Evolutionary conservation across 2,113 vertebrate species (phyloP).

Genomic region (Ursus arctos): DNA sequence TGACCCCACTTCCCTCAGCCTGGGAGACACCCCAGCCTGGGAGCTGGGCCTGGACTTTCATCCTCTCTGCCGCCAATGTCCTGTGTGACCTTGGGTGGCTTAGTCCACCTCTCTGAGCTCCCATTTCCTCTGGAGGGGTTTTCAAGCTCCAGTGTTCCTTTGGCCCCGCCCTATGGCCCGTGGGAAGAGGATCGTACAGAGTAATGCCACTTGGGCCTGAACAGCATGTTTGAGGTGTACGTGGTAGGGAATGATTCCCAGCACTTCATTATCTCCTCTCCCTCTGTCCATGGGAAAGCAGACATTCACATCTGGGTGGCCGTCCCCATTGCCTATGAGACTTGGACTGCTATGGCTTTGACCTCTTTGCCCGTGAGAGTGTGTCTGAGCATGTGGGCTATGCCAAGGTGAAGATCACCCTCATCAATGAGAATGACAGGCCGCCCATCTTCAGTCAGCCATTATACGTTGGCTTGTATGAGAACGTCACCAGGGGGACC

Average conservation of each 20-base stretch:
- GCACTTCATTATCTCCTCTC: slow-evolving; percentile 98
- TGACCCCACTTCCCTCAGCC: background rate
- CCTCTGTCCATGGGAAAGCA: slow-evolving; percentile 96
- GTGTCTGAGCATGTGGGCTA: slow-evolving; percentile 96
- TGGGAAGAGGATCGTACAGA: background rate
- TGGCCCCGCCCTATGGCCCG: background rate
- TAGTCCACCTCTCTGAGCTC: background rate
- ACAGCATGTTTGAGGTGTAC: slow-evolving; percentile 97
- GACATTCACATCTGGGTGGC: slow-evolving; percentile 97
- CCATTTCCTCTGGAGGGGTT: background rate
- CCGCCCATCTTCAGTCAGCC: slow-evolving; percentile 95
- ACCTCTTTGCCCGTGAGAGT: slow-evolving; percentile 97
- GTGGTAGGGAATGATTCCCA: slow-evolving; percentile 98
- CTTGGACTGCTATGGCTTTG: slow-evolving; percentile 94
- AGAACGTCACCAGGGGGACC: slow-evolving; percentile 93
- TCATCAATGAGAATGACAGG: slow-evolving; percentile 98
- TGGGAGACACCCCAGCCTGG: background rate
- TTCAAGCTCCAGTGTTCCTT: background rate
- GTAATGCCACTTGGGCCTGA: slow-evolving; percentile 90
- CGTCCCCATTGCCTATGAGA: slow-evolving; percentile 94
- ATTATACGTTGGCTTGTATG: slow-evolving; percentile 94
- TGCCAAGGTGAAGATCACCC: slow-evolving; percentile 94
- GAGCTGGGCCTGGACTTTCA: background rate
- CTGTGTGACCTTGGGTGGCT: background rate
- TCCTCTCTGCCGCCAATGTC: background rate